These are phyloP conservation scores for Celastrina argiolus DNA, from an alignment of 2,888 invertebrate species.

Conservation along the genomic window DNA sequence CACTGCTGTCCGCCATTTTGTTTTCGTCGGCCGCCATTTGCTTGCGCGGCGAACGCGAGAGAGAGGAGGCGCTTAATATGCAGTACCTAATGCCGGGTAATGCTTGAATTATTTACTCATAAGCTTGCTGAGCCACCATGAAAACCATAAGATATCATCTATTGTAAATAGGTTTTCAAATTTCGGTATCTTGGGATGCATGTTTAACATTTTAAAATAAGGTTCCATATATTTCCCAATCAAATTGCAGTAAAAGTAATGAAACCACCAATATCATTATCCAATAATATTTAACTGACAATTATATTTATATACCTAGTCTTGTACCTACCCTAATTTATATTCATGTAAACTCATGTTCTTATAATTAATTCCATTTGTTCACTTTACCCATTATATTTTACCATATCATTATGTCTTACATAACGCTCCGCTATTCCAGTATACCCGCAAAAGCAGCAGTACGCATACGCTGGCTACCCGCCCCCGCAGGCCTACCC, in stretches of 20 bases:
- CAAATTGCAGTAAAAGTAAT: not conserved
- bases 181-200: conserved; percentile 30
- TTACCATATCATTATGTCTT: not conserved
- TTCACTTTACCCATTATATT: not conserved
- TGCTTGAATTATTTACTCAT: conserved; percentile 28
- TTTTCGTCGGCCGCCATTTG: conserved; percentile 96
- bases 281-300: too few species aligned
- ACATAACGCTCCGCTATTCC: conserved; percentile 40
- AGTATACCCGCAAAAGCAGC: conserved; percentile 97
- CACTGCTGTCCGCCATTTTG: conserved; percentile 93
- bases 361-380: not conserved
- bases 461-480: conserved; percentile 93
- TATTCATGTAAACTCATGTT: not conserved
- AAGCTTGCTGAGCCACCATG: conserved; percentile 14
- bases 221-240: not conserved
- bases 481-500: conserved; percentile 90
- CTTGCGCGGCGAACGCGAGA: conserved; percentile 94
- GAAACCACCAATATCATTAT: not conserved
- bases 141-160: conserved; percentile 2
- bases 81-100: conserved; percentile 98
- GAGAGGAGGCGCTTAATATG: conserved; percentile 97
- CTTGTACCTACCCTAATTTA: too few species aligned
- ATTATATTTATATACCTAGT: too few species aligned
- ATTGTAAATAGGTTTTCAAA: conserved; percentile 30
- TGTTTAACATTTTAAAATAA: conserved; percentile 21